Base-by-base conservation (phyloP, 2,797 vertebrate species). In the Enteromius viviparus region DNA sequence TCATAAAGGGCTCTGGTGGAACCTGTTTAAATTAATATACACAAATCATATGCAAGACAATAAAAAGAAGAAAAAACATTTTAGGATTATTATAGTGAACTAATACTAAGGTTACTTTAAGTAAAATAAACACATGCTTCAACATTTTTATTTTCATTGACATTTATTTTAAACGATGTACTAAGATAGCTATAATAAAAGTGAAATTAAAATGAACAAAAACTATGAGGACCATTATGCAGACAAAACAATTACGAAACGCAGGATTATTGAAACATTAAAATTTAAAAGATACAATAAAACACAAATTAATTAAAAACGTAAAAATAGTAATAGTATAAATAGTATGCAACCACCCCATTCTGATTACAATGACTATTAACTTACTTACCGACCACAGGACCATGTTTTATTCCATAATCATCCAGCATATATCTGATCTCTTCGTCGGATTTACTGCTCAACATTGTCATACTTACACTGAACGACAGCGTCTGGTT, bases 401-500 rank as follows among this genome's bases (percentile, higher is more conserved):
- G 95, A 9, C 95, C 94, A 45, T 95, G 95, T 53, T 94, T 95
- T 14, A 95, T 94, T n/a, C 92, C 93, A 26, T 93, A 94, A 3
- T 93, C 91, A 21, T 95, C 92, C 37, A 95, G 87, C 80, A 95
- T 82, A 0, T 84, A 82, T 47, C 88, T 65, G 11, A 95, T 90
- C 66, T 94, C 91, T 68, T 93, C 78, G 49, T 84, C 81, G 1
- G 91, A 90, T 75, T 89, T 93, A 12, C 40, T 84, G 34, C 90
- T 88, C 1, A 95, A 74, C 15, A 84, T 90, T 10, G 89, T 47
- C 92, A 92, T 92, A 8, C n/a, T 58, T 11, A 34, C 37, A 45
- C 62, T 66, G n/a, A n/a, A 32, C 23, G 19, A 23, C 60, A n/a
- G 29, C 32, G 34, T 2, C 45, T 53, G 7, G 5, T 14, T 17